Conservation (phyloP, 2,113 vertebrate genomes). For the Nanger granti region DNA sequence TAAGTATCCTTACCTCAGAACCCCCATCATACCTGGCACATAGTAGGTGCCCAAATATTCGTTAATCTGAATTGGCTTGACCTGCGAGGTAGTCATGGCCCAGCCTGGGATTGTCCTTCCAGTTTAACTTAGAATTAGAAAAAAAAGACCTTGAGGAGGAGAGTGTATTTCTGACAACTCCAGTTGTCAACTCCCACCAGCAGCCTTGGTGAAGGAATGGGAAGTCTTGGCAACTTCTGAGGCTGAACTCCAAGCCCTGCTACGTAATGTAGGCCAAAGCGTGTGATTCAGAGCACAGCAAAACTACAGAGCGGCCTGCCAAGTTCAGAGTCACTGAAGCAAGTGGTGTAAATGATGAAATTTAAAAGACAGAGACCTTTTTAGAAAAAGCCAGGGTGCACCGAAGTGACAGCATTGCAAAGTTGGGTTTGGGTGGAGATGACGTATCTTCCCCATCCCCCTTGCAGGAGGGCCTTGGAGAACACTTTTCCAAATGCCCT, state of each 20-base stretch:
- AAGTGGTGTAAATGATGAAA: constrained; percentile 8
- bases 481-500: not conserved
- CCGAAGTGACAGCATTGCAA: not conserved
- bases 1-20: not conserved
- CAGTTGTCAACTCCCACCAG: not conserved
- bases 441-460: not conserved
- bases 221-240: not conserved
- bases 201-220: not conserved
- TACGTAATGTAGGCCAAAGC: not conserved
- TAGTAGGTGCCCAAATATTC: not conserved
- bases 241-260: not conserved
- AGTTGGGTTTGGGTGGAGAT: not conserved
- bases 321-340: constrained; percentile 45
- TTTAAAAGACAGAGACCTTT: constrained; percentile 51
- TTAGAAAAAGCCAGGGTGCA: not conserved
- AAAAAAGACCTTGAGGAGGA: not conserved
- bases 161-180: not conserved
- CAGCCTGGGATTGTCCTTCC: not conserved
- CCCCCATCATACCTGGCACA: too few relatives aligned
- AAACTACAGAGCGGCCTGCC: not conserved
- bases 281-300: not conserved
- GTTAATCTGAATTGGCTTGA: not conserved
- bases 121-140: not conserved
- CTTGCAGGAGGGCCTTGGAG: not conserved
- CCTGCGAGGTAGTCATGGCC: not conserved